Base-by-base conservation (phyloP, 2,888 invertebrate genomes). In the Leptinotarsa rubiginosa region DNA sequence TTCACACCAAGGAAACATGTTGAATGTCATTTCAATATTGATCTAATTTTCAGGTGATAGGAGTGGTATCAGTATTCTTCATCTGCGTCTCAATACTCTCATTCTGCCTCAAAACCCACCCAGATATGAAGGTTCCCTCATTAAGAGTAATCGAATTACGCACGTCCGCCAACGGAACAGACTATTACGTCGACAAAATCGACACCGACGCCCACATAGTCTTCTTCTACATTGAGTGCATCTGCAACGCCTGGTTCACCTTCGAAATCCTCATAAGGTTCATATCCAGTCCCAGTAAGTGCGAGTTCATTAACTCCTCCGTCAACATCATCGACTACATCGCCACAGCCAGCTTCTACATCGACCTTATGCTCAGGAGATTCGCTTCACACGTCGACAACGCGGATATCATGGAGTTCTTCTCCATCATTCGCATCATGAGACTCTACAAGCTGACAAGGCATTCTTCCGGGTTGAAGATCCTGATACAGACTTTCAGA, bases 101-200 rank as follows among this genome's bases (percentile, higher is more conserved):
- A 83, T 99, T 99, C 91, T 99, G 99, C 91, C 92, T 99, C 87
- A 99, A 99, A 91, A 99, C 99, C 66, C 99, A 99, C 89, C 99
- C 99, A 80, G 98, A 97, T 89, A 96, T 98, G 96, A 91, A 98
- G 85, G 96, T 96, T 85, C 97, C 97, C 78, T 93, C 95, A 84
- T 94, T 97, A 82, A 91, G 91, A 83, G 95, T 95, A 89, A 92
- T 93, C 84, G 92, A 94, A 77, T 94, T 96, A 83, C 91, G 91
- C 82, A 94, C 93, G 64, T 92, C 94, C 65, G 92, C 92, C 85
- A 93, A 94, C 85, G 91, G 92, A 81, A 92, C 92, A 73, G 92
- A 92, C 80, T 97, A 96, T 95, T 94, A 93, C 73, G 89, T 97
- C 85, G 97, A 98, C 89, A 96, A 95, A 79, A 91, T 93, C 84